Evolutionary conservation across 2,797 vertebrate species (phyloP).

Genomic region (Lates japonicus): DNA sequence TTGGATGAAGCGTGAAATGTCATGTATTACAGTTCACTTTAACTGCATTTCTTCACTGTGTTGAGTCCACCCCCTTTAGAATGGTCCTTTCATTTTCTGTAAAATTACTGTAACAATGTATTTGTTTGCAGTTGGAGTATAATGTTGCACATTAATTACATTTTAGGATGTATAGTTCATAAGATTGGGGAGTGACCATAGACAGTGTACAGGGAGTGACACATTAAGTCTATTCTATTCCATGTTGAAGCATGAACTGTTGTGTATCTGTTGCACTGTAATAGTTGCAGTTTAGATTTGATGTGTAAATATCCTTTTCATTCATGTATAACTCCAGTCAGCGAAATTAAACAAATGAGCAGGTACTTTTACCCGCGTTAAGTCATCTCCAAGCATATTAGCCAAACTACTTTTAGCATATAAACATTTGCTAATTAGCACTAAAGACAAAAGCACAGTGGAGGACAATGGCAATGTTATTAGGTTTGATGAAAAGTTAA

Average conservation of each 20-base stretch:
- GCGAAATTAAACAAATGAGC: not conserved
- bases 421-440: too few relatives aligned
- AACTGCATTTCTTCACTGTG: not conserved
- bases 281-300: not conserved
- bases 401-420: not conserved
- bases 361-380: not conserved
- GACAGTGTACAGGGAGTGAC: not conserved
- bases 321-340: constrained; percentile 6
- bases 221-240: not conserved
- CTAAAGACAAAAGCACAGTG: too few relatives aligned
- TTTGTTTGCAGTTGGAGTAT: not conserved
- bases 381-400: not conserved
- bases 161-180: not conserved
- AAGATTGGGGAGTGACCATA: not conserved
- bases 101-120: not conserved
- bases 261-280: not conserved
- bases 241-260: not conserved
- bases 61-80: not conserved
- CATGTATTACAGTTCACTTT: too few relatives aligned
- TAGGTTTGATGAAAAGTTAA: too few relatives aligned
- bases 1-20: not conserved
- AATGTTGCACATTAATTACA: not conserved
- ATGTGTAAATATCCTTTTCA: not conserved
- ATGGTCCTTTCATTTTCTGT: not conserved
- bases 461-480: too few relatives aligned